Evolutionary conservation across 2,888 invertebrate species (phyloP).

Genomic region (Desoria tigrina): DNA sequence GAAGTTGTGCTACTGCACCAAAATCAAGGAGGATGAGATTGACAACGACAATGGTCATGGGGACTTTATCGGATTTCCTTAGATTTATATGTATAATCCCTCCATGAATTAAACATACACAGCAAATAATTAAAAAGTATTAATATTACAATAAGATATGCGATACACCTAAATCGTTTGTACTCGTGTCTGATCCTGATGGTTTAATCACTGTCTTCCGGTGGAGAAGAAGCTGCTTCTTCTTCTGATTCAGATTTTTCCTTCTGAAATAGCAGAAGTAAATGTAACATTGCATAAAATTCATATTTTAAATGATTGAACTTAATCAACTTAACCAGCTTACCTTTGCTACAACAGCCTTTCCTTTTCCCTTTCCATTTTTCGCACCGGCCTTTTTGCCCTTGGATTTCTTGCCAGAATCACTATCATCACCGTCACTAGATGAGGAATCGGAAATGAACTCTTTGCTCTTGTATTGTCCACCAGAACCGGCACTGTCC

Average conservation of each 20-base stretch:
- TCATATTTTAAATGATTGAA: no score
- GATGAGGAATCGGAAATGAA: conserved; percentile 70
- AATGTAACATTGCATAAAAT: background rate
- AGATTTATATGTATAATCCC: background rate
- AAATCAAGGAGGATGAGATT: no score
- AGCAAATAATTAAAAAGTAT: no score
- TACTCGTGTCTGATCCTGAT: background rate
- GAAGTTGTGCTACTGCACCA: conserved; percentile 26
- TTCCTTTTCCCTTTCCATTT: conserved; percentile 18
- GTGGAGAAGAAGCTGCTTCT: no score
- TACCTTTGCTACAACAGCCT: background rate
- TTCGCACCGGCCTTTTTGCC: conserved; percentile 24
- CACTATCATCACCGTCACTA: conserved; percentile 21
- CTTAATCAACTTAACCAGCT: background rate
- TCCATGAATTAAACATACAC: background rate
- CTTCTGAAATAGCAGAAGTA: background rate
- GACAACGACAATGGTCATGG: no score
- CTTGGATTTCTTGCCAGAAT: conserved; percentile 54
- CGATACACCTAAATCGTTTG: background rate
- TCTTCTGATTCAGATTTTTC: conserved; percentile 24
- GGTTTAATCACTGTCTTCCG: no score
- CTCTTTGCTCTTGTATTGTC: conserved; percentile 84
- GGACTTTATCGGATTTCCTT: background rate
- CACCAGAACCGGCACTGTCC: conserved; percentile 58
- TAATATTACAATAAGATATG: no score